Evolutionary conservation across 2,113 vertebrate species (phyloP).

Genomic region (Nyctibius bracteatus): DNA sequence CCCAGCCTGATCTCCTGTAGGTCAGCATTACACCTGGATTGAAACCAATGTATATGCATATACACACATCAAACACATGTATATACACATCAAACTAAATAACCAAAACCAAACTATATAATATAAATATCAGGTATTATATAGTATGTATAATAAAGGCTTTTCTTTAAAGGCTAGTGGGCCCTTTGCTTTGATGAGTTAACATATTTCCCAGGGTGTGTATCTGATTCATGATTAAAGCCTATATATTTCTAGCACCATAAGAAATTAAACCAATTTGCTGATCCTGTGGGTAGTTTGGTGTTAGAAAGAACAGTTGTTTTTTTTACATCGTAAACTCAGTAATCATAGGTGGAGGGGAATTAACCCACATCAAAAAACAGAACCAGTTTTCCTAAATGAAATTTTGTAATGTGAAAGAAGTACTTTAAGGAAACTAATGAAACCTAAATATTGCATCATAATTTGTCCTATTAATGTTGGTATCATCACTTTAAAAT

Average conservation of each 20-base stretch:
- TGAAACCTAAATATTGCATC: slow-evolving; percentile 35
- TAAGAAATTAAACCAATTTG: slow-evolving; percentile 51
- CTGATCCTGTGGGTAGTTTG: slow-evolving; percentile 25
- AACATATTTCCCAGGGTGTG: slow-evolving; percentile 53
- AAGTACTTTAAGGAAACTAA: slow-evolving; percentile 39
- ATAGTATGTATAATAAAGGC: background rate
- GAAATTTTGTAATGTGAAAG: slow-evolving; percentile 44
- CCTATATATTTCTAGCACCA: slow-evolving; percentile 51
- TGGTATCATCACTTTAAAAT: slow-evolving; percentile 24
- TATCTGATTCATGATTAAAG: slow-evolving; percentile 57
- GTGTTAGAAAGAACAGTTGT: slow-evolving; percentile 24
- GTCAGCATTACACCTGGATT: slow-evolving; percentile 36
- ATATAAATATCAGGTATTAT: slow-evolving; percentile 45
- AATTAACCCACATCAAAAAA: slow-evolving; percentile 56
- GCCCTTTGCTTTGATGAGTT: slow-evolving; percentile 46
- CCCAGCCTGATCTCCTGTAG: background rate
- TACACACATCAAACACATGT: slow-evolving; percentile 52
- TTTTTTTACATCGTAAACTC: slow-evolving; percentile 51
- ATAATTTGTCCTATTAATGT: slow-evolving; percentile 38
- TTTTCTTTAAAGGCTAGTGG: slow-evolving; percentile 26
- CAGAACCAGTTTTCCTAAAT: slow-evolving; percentile 19
- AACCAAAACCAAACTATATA: slow-evolving; percentile 30
- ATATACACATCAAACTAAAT: slow-evolving; percentile 33
- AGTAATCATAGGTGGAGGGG: slow-evolving; percentile 23
- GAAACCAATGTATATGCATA: slow-evolving; percentile 52